These are phyloP conservation scores for Enteromius viviparus DNA, from an alignment of 2,797 vertebrate genomes.

Conservation along the genomic window DNA sequence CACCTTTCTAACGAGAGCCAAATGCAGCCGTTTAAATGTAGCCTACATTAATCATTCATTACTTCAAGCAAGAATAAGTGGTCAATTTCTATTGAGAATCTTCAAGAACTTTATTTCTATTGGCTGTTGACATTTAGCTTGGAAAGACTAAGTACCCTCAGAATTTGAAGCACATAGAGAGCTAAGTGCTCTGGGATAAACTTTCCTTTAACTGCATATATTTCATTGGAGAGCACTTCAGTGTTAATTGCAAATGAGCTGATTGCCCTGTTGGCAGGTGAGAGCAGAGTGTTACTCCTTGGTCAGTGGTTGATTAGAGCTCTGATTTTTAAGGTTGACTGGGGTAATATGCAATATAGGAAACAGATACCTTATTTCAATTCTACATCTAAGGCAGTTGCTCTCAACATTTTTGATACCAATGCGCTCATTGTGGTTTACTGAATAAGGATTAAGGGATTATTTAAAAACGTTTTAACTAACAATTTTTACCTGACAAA, in stretches of 20 bases:
- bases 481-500: no score
- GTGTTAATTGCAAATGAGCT: conserved; percentile 50
- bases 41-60: conserved; percentile 23
- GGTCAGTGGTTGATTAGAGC: conserved; percentile 52
- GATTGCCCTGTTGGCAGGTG: conserved; percentile 47
- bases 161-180: conserved; percentile 2
- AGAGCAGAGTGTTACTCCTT: conserved; percentile 42
- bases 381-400: neutral
- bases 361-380: conserved; percentile 5
- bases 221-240: conserved; percentile 36
- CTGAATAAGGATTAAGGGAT: neutral
- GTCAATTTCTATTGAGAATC: conserved; percentile 30
- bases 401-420: neutral
- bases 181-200: conserved; percentile 12
- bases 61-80: conserved; percentile 34
- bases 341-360: conserved; percentile 10
- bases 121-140: conserved; percentile 37
- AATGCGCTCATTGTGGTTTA: neutral
- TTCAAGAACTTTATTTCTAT: conserved; percentile 35
- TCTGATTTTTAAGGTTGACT: conserved; percentile 45
- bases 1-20: neutral
- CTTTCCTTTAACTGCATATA: conserved; percentile 34
- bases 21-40: conserved; percentile 7
- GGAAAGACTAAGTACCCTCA: conserved; percentile 11
- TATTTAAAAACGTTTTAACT: neutral